Evolutionary conservation across 2,888 invertebrate species (phyloP), one percentile per base, ranked within the genome.

Genomic region (Cremastinae sp.): DNA sequence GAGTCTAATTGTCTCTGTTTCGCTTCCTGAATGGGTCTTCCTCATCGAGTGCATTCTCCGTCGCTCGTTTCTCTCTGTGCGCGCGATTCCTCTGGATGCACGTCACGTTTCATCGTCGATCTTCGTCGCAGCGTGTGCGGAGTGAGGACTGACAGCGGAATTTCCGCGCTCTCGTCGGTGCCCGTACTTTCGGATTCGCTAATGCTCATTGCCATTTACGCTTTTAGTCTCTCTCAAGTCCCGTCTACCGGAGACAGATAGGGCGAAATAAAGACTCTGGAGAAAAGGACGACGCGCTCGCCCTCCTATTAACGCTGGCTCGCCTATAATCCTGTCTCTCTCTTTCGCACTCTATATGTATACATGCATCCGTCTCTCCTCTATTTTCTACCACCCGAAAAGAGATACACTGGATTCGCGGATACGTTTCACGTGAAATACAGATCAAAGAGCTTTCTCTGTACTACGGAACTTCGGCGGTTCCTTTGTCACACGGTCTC

Each of bases 391-490:
- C 41, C 18, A n/a, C 49, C 35, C 35, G 51, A 53, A 8, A 22
- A 65, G 53, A 58, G 45, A 58, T 53, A 47, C 55, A n/a, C 37
- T 47, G 66, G 10, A 53, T 59, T 59, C 39, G 45, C 58, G 68
- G 69, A 76, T 73, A 64, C 64, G 64, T 69, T 76, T 73, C 76
- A 69, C 71, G 66, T 66, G 61, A 39, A 58, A 62, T 47, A 66
- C 53, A 65, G 72, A 73, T 72, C 72, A 73, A 76, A 76, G 70
- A 76, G 55, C 59, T 18, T 51, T 22, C 16, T 51, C 51, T 22
- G 10, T 49, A 45, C n/a, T 12, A 10, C 22, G 16, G 14, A 53
- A 20, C 41, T 64, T 64, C 37, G 56, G 69, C 59, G 65, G 68
- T 64, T 59, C 56, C 53, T 58, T 59, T 73, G 59, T 66, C 53